Evolutionary conservation across 2,113 vertebrate genomes (phyloP), one percentile per base, ranked within the genome.

Genomic region (Gallinago undulata): DNA sequence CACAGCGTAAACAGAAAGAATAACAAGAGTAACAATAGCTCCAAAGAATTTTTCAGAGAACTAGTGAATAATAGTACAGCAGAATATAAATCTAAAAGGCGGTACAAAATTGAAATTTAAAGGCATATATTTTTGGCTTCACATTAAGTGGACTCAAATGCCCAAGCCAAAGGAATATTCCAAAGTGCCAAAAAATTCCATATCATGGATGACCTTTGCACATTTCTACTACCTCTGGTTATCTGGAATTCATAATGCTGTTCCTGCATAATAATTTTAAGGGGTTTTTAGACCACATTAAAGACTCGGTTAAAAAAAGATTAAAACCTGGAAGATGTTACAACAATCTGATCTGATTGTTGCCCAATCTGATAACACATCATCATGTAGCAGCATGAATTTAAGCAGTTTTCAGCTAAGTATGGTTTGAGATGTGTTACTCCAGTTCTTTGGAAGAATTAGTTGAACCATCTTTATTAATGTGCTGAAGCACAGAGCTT

Each of bases 1-100:
- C 77, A 89, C 51, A 91, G 93, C 33, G 84, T 95, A 96, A 96
- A 95, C 89, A 95, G 63, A 90, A 87, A 64, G 73, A 19, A 81
- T 92, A 86, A 80, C 59, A 63, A 89, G 55, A 92, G 39, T 84
- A 91, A 88, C 89, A 86, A 79, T 50, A 94, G 86, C 37, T 70
- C 83, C 53, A 91, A 90, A 30, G 69, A 92, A 81, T 87, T 89
- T 92, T 91, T 91, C 63, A 80, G 57, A 67, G 79, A 95, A 83
- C 19, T 88, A 16, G 45, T 51, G 62, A 91, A 73, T 64, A 91
- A 72, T 69, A 88, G 53, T 37, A 45, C 24, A 86, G 48, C 41
- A 88, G 75, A 88, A 86, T 83, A 92, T 41, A 88, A 94, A 94
- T 80, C 55, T 69, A 47, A 90, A 83, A 93, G 45, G n/a, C 79